Evolutionary conservation across 2,888 invertebrate genomes (phyloP), one percentile per base, ranked within the genome.

Genomic region (Drosophila siamana): DNA sequence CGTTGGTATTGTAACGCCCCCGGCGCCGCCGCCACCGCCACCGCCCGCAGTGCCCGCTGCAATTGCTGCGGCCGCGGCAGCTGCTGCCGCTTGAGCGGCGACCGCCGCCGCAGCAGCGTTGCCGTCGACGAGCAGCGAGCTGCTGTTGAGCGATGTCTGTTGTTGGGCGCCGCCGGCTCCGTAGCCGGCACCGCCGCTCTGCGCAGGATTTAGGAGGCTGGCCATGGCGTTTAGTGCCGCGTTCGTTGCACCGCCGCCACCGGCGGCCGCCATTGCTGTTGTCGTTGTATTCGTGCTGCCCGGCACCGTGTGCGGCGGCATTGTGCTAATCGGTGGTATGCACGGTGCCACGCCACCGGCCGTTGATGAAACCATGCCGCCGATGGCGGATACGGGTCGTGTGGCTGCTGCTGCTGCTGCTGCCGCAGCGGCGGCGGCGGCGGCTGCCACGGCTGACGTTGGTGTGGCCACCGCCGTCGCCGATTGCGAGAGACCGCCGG

Each of bases 221-320:
- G 79, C 79, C 82, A 82, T 87, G n/a, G 74, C 78, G 30, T 66
- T 76, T 0, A 82, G 15, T 7, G 62, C 76, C 15, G 75, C 74
- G 60, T 67, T 76, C 13, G 76, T 33, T 11, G 33, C 33, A n/a
- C 33, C 60, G 30, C 62, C 69, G 3, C 59, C 65, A 5, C 68
- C 93, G 59, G 75, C 74, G 93, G 81, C 59, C 93, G 81, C 59
- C 88, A 84, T 51, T 94, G 94, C 84, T 73, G 95, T 94, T 63
- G 95, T 95, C 70, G 95, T 95, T 57, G 95, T 95, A 67, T 95
- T 95, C 74, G 95, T 95, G 89, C 95, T 95, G 70, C 95, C 95
- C 52, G 95, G 95, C 74, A 95, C 94, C 47, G 94, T 89, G 74
- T 90, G 89, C 60, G 92, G 92, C 64, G 92, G 90, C 68, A 91